Conservation (phyloP, 1,140 invertebrate species). For the Patella vulgata region DNA sequence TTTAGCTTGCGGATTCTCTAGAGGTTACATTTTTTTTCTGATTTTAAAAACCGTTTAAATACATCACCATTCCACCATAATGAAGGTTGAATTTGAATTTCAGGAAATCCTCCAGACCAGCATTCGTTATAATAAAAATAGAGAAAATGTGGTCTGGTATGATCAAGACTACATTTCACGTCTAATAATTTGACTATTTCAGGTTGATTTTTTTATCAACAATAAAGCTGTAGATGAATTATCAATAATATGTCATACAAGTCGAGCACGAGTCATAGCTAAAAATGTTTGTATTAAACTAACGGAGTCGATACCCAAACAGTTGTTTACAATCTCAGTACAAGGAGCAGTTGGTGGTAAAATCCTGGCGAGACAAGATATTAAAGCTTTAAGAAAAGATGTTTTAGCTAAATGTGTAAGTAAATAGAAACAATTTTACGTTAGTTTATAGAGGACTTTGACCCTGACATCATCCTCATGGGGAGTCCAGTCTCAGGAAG, state of each 20-base stretch:
- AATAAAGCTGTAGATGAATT: constrained; percentile 86
- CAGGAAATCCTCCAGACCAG: too few relatives aligned
- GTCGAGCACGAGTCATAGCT: constrained; percentile 76
- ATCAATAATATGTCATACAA: constrained; percentile 81
- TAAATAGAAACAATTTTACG: constrained; percentile 31
- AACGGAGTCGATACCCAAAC: constrained; percentile 88
- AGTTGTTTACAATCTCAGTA: constrained; percentile 86
- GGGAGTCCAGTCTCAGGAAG: too few relatives aligned
- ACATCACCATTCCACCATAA: too few relatives aligned
- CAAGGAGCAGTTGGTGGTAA: constrained; percentile 87
- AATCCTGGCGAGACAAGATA: constrained; percentile 85
- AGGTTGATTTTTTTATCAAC: constrained; percentile 86
- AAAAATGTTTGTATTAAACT: constrained; percentile 80
- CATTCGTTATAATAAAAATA: too few relatives aligned
- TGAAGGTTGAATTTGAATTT: too few relatives aligned
- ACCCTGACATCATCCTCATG: too few relatives aligned
- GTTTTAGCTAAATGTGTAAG: constrained; percentile 92
- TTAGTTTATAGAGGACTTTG: background rate
- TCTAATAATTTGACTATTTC: constrained; percentile 41
- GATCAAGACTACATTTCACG: too few relatives aligned
- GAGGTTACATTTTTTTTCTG: too few relatives aligned
- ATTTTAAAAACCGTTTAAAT: too few relatives aligned
- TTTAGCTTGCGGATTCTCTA: too few relatives aligned
- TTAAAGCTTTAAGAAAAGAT: constrained; percentile 90
- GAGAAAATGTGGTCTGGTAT: too few relatives aligned